Percentiles rank a stretch among this genome's conserved stretches.
Evolutionary conservation across 2,888 invertebrate species (phyloP).

Genomic region (Lagria hirta): DNA sequence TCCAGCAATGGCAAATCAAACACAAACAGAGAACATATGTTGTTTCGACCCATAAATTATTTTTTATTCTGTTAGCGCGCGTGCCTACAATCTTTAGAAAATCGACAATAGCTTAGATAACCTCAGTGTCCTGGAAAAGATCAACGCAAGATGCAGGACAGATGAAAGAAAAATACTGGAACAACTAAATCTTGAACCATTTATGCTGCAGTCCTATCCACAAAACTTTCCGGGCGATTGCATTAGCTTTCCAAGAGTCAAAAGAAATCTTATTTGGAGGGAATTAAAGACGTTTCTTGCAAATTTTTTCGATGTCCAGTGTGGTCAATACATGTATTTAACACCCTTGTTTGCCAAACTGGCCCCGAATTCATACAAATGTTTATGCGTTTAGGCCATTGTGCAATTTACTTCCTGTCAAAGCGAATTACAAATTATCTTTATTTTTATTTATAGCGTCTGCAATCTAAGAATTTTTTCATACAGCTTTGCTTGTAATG

Average conservation of each 20-base stretch:
- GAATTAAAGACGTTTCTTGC: constrained; percentile 37
- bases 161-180: constrained; percentile 37
- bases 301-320: constrained; percentile 43
- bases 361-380: constrained; percentile 49
- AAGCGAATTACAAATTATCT: constrained; percentile 15
- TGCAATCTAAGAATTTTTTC: constrained; percentile 5
- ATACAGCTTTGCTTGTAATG: constrained; percentile 11
- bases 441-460: too few relatives aligned
- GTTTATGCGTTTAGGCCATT: constrained; percentile 41
- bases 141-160: constrained; percentile 42
- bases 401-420: constrained; percentile 22
- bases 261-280: constrained; percentile 38
- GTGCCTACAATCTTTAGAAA: constrained; percentile 50
- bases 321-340: constrained; percentile 51
- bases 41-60: constrained; percentile 48
- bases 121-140: constrained; percentile 43
- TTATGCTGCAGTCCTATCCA: too few relatives aligned
- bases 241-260: too few relatives aligned
- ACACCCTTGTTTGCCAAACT: constrained; percentile 54
- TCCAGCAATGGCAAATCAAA: constrained; percentile 25
- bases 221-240: too few relatives aligned
- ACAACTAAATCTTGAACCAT: constrained; percentile 26
- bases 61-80: constrained; percentile 47
- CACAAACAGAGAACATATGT: constrained; percentile 47
- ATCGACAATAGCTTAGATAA: constrained; percentile 44